Conservation (phyloP, 2,113 vertebrate genomes). For the Microcebus ravelobensis region DNA sequence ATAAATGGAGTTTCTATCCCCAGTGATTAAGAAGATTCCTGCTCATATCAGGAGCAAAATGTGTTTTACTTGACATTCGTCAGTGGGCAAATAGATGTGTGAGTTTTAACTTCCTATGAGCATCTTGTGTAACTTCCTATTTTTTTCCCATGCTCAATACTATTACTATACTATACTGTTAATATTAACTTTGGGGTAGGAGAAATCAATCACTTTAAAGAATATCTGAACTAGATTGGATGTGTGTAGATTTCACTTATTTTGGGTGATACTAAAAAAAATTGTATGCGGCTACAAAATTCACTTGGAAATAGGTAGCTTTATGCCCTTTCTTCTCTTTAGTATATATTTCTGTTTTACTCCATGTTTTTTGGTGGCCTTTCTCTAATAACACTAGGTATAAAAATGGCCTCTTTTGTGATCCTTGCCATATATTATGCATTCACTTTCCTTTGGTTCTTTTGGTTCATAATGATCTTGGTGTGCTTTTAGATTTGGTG, state of each 20-base stretch:
- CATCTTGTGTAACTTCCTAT: conserved; percentile 66
- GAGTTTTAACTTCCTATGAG: conserved; percentile 60
- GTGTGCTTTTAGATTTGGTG: conserved; percentile 69
- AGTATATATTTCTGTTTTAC: background rate
- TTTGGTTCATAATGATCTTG: conserved; percentile 80
- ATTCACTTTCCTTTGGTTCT: background rate
- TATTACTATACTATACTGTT: background rate
- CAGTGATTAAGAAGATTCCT: background rate
- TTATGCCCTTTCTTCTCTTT: background rate
- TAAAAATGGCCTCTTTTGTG: background rate
- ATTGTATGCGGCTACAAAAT: background rate
- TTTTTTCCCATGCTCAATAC: background rate
- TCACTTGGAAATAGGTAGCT: background rate
- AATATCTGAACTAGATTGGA: background rate
- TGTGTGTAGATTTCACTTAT: background rate
- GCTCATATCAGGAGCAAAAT: background rate
- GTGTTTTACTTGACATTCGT: conserved; percentile 56
- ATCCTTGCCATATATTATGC: background rate
- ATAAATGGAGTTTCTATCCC: background rate
- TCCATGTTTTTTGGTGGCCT: background rate
- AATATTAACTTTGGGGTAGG: conserved; percentile 64
- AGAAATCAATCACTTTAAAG: conserved; percentile 47
- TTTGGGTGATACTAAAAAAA: background rate
- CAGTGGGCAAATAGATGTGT: conserved; percentile 44
- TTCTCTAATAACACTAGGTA: background rate